Evolutionary conservation across 2,797 vertebrate species (phyloP), one percentile per base, ranked within the genome.

Genomic region (Varecia variegata): DNA sequence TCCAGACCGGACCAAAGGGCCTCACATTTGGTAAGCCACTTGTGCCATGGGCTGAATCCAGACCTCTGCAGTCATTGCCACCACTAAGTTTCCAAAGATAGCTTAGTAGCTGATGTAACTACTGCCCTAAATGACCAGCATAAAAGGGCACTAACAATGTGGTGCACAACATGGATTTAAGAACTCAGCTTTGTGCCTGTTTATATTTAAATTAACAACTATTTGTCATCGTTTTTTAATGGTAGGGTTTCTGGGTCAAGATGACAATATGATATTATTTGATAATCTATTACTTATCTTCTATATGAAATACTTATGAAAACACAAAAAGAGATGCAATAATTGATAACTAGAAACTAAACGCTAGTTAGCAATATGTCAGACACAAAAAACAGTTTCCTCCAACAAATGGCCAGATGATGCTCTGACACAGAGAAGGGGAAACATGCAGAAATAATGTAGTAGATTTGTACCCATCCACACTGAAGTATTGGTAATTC

Each of bases 1-100:
- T 35, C 23, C 0, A 4, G 21, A 54, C 35, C 1, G 71, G 10
- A 47, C 17, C 15, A 9, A 23, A n/a, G 11, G 7, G 8, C n/a
- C 45, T 65, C 23, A 20, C 2, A 45, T 56, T 73, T 73, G 25
- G 4, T 62, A 35, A 74, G 13, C 10, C 71, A 35, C 27, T 43
- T 35, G 35, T 74, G 56, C 5, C 10, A 6, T 40, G 21, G 30
- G 14, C 21, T 45, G 35, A 12, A 65, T 52, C 27, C 43, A 30
- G 27, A 35, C 30, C 11, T n/a, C 38, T 67, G n/a, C 2, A 38
- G 32, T 35, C 17, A 45, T 2, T 32, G 54, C 25, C 5, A 62
- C 32, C 40, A 83, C 18, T 5, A 27, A 40, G 17, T 47, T 60
- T 50, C 12, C 27, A 58, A 70, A 80, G 17, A 23, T 45, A n/a